Base-by-base conservation (phyloP, 1,140 invertebrate species). In the Frieseomelitta varia region DNA sequence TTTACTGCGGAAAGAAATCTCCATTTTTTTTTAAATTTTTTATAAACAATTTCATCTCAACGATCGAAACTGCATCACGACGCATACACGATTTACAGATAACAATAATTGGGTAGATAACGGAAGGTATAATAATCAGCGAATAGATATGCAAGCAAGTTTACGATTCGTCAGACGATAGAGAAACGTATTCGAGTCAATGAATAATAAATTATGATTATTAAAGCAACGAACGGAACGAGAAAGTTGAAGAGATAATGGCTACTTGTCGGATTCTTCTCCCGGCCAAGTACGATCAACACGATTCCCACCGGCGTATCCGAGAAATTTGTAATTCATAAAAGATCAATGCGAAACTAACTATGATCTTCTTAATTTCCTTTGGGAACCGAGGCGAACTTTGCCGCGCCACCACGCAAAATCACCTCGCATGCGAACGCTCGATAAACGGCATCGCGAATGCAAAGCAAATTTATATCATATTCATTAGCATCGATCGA, bases 381-480 rank as follows among this genome's bases (percentile, higher is more conserved):
- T 68, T 68, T 53, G 47, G 47, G 47, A n/a, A 55, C 17, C 15
- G 4, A 14, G 12, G 51, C 0, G 10, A 27, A 53, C 65, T 30
- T 71, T 27, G 56, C 55, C 21, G n/a, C 19, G n/a, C 10, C 21
- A 27, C 24, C 34, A 30, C 8, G 47, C 8, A 24, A 81, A 73
- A n/a, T 63, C 79, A 30, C 39, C 63, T 76, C 47, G 56, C 56
- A 21, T 34, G 24, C 17, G 19, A 69, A 21, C n/a, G 15, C 3
- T 30, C 71, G 30, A 73, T 73, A 73, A 53, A 53, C 27, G 34
- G 11, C n/a, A n/a, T 55, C 21, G 39, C 47, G 27, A 39, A n/a
- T 65, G 61, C 65, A 56, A 19, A 65, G 39, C 77, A 67, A 77
- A 81, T 58, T 72, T 76, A 87, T 78, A 55, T 61, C 81, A 53